Conservation (phyloP, 2,113 vertebrate genomes). For the Serinus canaria region DNA sequence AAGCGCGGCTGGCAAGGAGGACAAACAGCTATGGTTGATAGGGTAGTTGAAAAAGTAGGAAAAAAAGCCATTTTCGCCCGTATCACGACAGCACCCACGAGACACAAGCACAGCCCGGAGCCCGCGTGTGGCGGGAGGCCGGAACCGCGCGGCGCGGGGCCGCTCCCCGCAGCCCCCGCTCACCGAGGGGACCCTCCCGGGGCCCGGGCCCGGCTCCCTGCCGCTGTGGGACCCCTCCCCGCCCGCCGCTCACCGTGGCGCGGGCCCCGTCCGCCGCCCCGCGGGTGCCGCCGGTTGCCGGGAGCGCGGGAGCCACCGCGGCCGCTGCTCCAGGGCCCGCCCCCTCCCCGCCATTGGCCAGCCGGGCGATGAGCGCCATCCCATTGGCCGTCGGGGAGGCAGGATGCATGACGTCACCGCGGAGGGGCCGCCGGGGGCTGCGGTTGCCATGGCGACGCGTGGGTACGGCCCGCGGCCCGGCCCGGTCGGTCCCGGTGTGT, state of each 20-base stretch:
- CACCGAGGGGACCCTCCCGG: not conserved
- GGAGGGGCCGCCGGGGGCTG: too few relatives aligned
- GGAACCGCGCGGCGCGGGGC: not conserved
- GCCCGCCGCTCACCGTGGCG: not conserved
- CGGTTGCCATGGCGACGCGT: too few relatives aligned
- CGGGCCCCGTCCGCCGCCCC: not conserved
- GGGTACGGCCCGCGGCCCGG: too few relatives aligned
- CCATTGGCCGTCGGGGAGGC: too few relatives aligned
- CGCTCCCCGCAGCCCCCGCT: not conserved
- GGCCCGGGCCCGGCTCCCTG: not conserved
- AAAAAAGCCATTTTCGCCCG: not conserved
- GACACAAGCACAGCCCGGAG: not conserved
- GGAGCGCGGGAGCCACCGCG: too few relatives aligned
- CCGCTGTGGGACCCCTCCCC: not conserved
- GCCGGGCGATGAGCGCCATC: too few relatives aligned
- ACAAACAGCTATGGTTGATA: fast-evolving
- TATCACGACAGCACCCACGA: not conserved
- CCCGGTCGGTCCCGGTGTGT: too few relatives aligned
- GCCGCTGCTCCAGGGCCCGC: too few relatives aligned
- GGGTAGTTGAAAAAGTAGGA: fast-evolving
- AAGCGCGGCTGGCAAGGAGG: not conserved
- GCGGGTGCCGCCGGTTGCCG: too few relatives aligned
- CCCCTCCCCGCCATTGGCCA: too few relatives aligned
- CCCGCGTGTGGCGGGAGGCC: not conserved
- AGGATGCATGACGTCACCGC: too few relatives aligned